Conservation (phyloP, 2,797 vertebrate genomes). For the Helarctos malayanus region DNA sequence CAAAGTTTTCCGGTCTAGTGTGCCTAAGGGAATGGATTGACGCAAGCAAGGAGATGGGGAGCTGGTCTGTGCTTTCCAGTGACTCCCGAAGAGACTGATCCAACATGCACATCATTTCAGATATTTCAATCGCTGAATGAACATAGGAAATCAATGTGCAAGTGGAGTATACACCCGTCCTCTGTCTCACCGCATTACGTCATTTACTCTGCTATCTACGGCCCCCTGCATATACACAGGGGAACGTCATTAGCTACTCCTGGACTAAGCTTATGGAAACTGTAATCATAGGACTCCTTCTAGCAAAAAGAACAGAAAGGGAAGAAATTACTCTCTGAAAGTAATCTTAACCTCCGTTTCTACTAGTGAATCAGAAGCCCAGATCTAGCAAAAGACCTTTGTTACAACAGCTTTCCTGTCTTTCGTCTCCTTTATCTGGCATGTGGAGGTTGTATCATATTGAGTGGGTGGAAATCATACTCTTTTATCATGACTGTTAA, state of each 20-base stretch:
- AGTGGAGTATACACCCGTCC: not conserved
- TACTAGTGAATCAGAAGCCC: not conserved
- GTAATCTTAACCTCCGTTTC: not conserved
- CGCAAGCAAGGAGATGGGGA: not conserved
- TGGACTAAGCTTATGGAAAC: not conserved
- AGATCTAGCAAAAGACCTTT: not conserved
- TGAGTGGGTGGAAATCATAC: not conserved
- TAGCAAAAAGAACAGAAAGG: not conserved
- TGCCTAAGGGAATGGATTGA: not conserved
- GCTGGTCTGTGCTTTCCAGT: not conserved
- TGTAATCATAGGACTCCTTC: not conserved
- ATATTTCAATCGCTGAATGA: not conserved
- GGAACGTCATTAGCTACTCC: not conserved
- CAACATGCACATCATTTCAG: not conserved
- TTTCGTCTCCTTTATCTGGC: not conserved
- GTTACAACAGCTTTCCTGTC: not conserved
- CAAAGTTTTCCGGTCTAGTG: not conserved
- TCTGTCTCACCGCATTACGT: not conserved
- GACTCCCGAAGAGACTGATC: not conserved
- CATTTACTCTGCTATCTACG: not conserved
- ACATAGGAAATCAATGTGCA: not conserved
- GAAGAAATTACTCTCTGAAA: constrained; percentile 23
- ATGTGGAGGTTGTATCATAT: not conserved
- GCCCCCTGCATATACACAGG: not conserved
- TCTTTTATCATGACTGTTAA: not conserved